Evolutionary conservation across 37 sponge, comb jelly and placozoan genomes (phyloP).

Genomic region (Axinella damicornis): DNA sequence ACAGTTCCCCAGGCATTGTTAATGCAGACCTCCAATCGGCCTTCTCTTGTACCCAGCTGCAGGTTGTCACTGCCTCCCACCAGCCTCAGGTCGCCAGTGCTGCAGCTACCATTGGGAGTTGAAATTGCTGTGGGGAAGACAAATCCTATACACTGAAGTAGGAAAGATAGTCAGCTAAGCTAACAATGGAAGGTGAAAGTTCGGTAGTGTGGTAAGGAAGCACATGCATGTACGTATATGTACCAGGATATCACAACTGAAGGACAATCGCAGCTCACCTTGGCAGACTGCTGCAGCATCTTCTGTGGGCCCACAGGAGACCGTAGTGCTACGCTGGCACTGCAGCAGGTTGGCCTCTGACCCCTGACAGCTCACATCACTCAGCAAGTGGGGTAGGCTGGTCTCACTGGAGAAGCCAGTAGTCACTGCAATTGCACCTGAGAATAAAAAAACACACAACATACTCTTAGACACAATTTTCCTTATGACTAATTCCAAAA

Average conservation of each 20-base stretch:
- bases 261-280: neutral
- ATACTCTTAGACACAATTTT: too few species aligned
- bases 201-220: too few species aligned
- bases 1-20: constrained; percentile 59
- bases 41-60: neutral
- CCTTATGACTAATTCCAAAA: too few species aligned
- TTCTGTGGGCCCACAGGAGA: neutral
- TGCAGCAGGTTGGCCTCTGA: neutral
- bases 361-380: neutral
- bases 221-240: too few species aligned
- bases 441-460: neutral
- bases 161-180: too few species aligned
- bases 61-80: constrained; percentile 42
- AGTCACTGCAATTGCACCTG: neutral
- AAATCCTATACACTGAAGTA: too few species aligned
- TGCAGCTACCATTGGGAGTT: constrained; percentile 30
- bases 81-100: constrained; percentile 29
- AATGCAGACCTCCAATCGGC: constrained; percentile 53
- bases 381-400: neutral
- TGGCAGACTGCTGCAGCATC: constrained; percentile 7
- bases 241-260: too few species aligned
- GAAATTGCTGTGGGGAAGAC: too few species aligned
- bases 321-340: neutral
- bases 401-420: neutral
- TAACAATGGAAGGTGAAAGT: too few species aligned